Conservation (phyloP, 2,888 invertebrate genomes). For the Limnephilus auricula region DNA sequence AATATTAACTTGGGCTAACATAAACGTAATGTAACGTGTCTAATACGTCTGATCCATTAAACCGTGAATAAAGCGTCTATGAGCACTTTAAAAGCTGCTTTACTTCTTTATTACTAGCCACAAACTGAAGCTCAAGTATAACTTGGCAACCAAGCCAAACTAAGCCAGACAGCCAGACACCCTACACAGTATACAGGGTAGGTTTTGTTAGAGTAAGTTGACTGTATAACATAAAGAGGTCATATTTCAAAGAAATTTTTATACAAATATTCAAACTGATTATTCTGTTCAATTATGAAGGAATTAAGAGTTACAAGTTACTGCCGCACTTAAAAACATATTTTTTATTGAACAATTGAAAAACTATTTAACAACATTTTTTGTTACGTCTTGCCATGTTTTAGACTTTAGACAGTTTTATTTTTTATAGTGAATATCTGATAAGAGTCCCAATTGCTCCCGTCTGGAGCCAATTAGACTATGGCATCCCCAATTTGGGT, state of each 20-base stretch:
- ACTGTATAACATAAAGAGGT: not conserved
- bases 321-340: no score
- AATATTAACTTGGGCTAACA: not conserved
- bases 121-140: not conserved
- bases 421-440: no score
- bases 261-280: not conserved
- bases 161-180: not conserved
- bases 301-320: not conserved
- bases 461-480: no score
- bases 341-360: no score
- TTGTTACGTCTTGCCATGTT: no score
- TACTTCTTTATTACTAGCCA: no score
- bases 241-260: not conserved
- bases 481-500: no score
- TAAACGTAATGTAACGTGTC: not conserved
- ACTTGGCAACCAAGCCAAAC: not conserved
- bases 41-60: not conserved
- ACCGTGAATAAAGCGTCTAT: not conserved
- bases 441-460: no score
- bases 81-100: not conserved
- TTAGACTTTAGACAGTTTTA: no score
- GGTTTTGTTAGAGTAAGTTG: not conserved
- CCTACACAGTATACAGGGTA: not conserved
- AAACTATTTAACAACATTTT: no score
- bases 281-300: not conserved